A percentile compares a stretch with the other conserved stretches of the same genome.
phyloP scores from a whole-genome alignment of 1,140 invertebrate species.

The Brachionus calyciflorus region DNA sequence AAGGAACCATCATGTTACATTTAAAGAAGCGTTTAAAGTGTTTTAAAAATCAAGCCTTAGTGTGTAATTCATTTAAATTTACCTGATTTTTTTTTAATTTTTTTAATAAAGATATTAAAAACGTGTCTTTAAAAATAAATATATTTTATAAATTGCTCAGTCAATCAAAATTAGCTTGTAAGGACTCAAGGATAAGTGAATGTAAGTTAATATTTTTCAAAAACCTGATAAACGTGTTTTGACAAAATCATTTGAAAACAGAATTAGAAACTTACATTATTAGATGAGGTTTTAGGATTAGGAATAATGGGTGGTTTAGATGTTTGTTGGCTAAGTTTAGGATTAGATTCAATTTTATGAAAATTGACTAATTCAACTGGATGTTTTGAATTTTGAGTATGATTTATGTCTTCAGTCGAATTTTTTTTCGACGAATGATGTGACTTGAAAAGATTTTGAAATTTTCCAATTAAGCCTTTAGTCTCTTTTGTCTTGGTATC shows the following conservation, averaged over 20 bases:
- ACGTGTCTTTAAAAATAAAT: constrained; percentile 9
- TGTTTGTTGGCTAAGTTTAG: background rate
- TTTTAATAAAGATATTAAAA: constrained; percentile 15
- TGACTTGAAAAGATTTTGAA: constrained; percentile 45
- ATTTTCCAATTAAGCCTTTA: constrained; percentile 40
- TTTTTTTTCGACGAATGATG: background rate
- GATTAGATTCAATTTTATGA: constrained; percentile 34
- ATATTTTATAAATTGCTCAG: background rate
- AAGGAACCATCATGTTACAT: too few relatives aligned
- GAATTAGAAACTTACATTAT: background rate
- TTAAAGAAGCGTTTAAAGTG: background rate
- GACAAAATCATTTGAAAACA: background rate
- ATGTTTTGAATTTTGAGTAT: background rate
- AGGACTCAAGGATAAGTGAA: background rate
- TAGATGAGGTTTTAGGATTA: background rate
- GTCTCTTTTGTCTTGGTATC: background rate
- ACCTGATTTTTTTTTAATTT: constrained; percentile 22
- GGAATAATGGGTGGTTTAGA: background rate
- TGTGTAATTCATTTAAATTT: background rate
- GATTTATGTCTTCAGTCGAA: background rate
- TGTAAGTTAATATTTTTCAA: too few relatives aligned
- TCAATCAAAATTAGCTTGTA: too few relatives aligned
- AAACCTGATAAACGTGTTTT: too few relatives aligned
- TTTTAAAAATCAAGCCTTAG: constrained; percentile 12
- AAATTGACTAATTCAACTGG: constrained; percentile 35